These are phyloP conservation scores for Zeugodacus cucurbitae DNA, from an alignment of 1,140 invertebrate species.

Conservation along the genomic window DNA sequence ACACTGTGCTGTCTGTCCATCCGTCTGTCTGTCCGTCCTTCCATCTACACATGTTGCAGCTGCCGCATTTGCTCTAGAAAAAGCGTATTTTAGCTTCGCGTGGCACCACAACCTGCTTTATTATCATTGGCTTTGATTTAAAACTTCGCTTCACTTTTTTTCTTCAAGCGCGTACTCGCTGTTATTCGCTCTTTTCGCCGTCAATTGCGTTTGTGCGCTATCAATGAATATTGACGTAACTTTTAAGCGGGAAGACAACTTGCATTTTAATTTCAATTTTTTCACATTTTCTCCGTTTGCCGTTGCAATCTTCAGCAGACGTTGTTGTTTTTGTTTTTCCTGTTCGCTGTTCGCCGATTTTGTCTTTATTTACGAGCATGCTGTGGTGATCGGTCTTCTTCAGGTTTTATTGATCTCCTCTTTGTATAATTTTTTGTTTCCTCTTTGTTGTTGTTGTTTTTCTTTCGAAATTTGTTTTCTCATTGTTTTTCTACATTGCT, in stretches of 20 bases:
- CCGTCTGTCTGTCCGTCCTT: too few species aligned
- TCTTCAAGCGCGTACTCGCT: neutral
- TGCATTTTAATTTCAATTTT: neutral
- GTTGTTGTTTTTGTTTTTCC: neutral
- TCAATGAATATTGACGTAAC: constrained; percentile 26
- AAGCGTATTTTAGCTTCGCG: neutral
- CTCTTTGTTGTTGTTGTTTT: neutral
- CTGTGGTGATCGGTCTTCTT: neutral
- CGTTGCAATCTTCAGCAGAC: neutral
- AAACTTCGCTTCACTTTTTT: neutral
- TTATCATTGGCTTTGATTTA: neutral
- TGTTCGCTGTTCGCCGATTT: neutral
- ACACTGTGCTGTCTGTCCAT: neutral
- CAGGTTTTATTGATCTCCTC: constrained; percentile 5
- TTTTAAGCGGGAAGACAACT: neutral
- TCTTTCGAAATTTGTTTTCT: neutral
- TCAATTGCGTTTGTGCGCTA: neutral
- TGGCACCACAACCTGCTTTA: neutral
- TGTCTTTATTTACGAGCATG: neutral
- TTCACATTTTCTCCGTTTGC: neutral
- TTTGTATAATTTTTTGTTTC: neutral
- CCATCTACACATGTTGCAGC: neutral
- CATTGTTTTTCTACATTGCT: neutral
- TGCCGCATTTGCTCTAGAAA: neutral
- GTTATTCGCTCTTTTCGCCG: neutral